Base-by-base conservation (phyloP, 53 echinoderm and acorn worm genomes). In the Echinometra lucunter region DNA sequence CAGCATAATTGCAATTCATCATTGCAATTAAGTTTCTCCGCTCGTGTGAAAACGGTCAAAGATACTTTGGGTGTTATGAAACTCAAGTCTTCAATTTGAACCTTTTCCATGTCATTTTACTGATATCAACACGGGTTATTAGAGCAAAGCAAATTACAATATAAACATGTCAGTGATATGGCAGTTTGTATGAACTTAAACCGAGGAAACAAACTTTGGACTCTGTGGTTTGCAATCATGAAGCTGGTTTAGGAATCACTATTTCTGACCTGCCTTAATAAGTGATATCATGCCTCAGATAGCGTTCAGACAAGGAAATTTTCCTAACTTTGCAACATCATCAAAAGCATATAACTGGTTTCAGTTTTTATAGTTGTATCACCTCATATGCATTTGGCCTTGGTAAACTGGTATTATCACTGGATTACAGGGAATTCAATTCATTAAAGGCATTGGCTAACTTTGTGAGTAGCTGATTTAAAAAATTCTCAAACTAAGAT, bases 151-250 rank as follows among this genome's bases (percentile, higher is more conserved):
- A 85, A 45, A 85, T 1, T 49, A 49, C 47, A 85, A 1, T 0
- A 7, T 81, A 81, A 81, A 85, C 49, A 49, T 85, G 25, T 85
- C 3, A 55, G 58, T 89, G 89, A 89, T 57, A 38, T 38, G 21
- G 89, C 89, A 89, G 58, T 89, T 13, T 18, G 2, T 58, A 89
- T 89, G 89, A 89, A 58, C 58, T 38, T 89, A 37, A 58, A 37
- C 89, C n/a, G 60, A 89, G 89, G 89, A 89, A 58, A 40, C 40
- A 89, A 60, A 60, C 89, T 89, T 89, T 89, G 89, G 89, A 89
- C 89, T 89, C 42, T 89, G 89, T 89, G 89, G 89, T 89, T 89
- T 27, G 85, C 83, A 47, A 47, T 83, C 28, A 21, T 37, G 27
- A 83, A 83, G 47, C 81, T 85, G 10, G 19, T 28, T 49, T 27